These are phyloP conservation scores for Vulpes ferrilata DNA, from an alignment of 2,113 vertebrate species.

Conservation along the genomic window DNA sequence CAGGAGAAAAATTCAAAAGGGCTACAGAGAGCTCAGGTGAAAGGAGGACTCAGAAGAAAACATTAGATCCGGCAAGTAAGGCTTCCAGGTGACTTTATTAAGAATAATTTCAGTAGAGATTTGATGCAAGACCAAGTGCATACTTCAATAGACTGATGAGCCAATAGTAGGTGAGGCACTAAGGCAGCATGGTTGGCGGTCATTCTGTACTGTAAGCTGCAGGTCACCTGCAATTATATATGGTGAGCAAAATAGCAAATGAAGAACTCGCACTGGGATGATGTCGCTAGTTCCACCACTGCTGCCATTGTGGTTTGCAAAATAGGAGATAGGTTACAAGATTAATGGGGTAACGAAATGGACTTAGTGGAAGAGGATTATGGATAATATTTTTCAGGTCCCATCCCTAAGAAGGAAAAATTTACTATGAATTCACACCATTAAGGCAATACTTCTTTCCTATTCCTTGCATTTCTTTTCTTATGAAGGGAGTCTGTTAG, in stretches of 20 bases:
- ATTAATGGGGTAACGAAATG: background rate
- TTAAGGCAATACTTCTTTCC: background rate
- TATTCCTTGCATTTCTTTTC: background rate
- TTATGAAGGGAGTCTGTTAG: background rate
- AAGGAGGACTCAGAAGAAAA: background rate
- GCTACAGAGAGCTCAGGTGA: background rate
- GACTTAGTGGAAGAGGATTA: background rate
- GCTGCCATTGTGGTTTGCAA: background rate
- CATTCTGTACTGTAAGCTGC: background rate
- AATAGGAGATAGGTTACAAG: background rate
- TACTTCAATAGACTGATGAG: background rate
- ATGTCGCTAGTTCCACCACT: too few relatives aligned
- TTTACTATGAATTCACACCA: background rate
- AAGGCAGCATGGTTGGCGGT: background rate
- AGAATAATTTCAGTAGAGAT: background rate
- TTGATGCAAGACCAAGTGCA: background rate
- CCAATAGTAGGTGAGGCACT: background rate
- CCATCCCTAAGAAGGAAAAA: background rate
- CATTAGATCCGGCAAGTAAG: background rate
- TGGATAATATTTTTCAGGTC: background rate
- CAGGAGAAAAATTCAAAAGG: background rate
- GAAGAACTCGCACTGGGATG: too few relatives aligned
- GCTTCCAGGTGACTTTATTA: background rate
- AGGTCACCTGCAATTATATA: background rate
- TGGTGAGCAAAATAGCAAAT: background rate